Evolutionary conservation across 1,140 invertebrate genomes (phyloP).

Genomic region (Drosophila cardini): DNA sequence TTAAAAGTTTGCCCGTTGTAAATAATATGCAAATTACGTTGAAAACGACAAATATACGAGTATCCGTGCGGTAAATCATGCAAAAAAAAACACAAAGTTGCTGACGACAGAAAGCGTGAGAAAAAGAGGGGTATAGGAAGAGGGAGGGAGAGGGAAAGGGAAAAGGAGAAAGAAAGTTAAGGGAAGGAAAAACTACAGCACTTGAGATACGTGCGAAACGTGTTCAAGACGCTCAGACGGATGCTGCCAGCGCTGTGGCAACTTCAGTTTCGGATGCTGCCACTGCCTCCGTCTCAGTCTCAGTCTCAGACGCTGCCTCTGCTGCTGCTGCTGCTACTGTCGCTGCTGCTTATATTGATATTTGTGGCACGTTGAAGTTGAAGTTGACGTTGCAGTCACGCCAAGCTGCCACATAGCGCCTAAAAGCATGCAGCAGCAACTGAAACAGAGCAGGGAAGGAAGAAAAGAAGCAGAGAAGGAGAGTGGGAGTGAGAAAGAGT

Average conservation of each 20-base stretch:
- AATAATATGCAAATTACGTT: slow-evolving; percentile 81
- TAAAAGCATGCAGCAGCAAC: slow-evolving; percentile 64
- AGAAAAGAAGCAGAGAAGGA: neutral
- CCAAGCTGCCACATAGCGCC: slow-evolving; percentile 54
- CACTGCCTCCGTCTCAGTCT: neutral
- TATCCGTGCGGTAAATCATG: slow-evolving; percentile 78
- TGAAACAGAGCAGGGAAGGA: neutral
- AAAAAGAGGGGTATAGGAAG: neutral
- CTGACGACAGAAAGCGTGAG: slow-evolving; percentile 45
- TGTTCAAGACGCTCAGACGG: slow-evolving; percentile 65
- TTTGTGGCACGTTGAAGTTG: slow-evolving; percentile 78
- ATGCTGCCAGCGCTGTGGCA: slow-evolving; percentile 35
- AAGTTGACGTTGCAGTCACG: slow-evolving; percentile 57
- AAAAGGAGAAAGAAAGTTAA: slow-evolving; percentile 3
- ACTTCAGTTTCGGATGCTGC: slow-evolving; percentile 20
- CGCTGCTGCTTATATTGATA: slow-evolving; percentile 63
- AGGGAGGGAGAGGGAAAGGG: neutral
- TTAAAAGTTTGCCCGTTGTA: slow-evolving; percentile 73
- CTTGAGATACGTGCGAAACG: slow-evolving; percentile 75
- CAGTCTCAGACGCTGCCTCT: no score
- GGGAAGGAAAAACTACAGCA: slow-evolving; percentile 61
- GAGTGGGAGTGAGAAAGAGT: neutral
- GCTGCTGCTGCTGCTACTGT: neutral
- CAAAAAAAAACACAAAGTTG: slow-evolving; percentile 73
- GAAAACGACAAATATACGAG: slow-evolving; percentile 75